Evolutionary conservation across 2,113 vertebrate species (phyloP), one percentile per base, ranked within the genome.

Genomic region (Thomomys bottae): DNA sequence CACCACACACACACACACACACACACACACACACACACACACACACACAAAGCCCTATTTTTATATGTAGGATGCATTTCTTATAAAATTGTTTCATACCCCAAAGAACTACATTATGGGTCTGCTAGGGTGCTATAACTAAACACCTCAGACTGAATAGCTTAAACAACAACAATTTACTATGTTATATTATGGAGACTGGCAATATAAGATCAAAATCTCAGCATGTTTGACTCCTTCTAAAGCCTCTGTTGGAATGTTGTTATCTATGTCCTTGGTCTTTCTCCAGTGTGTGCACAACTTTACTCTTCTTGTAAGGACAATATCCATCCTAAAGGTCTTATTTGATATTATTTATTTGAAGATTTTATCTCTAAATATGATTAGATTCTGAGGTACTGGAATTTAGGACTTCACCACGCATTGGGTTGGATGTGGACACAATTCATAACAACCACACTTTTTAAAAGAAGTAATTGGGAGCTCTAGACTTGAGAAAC

Each of bases 161-260:
- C 34, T 82, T 76, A 66, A 70, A 71, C 18, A 78, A 49, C 30
- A 90, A 42, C 49, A 30, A 36, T 68, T 59, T 71, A 72, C 57
- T 90, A n/a, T 88, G 57, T 88, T 40, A 68, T 14, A 80, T 77
- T 73, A n/a, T 86, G 9, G 73, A 88, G 36, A 70, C n/a, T 63
- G 71, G 18, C 68, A 84, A 34, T 59, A 54, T 36, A 90, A 80
- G 34, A 38, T 34, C 40, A 75, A 88, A 54, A 6, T 80, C 32
- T 84, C 17, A 7, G 36, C 63, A 66, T 67, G 10, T 67, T 36
- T 88, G 24, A 8, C 70, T 90, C 87, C 70, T 84, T 38, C 28
- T 90, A 36, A 61, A 57, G 81, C 3, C 21, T 72, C 42, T n/a
- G 45, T 95, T 63, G 66, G 42, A 14, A 0, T 76, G 17, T 42